Base-by-base conservation (phyloP, 1,140 invertebrate genomes). In the Yoshiicerus persimilis region DNA sequence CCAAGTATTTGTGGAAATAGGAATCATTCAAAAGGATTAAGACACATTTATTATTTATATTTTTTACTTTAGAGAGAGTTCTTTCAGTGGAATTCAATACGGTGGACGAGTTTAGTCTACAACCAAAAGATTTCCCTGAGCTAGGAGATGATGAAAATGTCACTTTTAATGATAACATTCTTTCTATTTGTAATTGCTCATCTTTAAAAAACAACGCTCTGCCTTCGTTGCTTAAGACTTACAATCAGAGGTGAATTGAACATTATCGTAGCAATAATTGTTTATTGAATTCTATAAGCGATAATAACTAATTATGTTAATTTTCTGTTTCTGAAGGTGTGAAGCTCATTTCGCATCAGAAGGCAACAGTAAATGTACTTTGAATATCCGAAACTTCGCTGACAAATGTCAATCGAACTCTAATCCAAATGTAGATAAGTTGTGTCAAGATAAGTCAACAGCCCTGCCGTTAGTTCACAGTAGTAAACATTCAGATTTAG, bases 31-130 rank as follows among this genome's bases (percentile, higher is more conserved):
- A n/a, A n/a, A n/a, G n/a, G n/a, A n/a, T n/a, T n/a, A n/a, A n/a
- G n/a, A n/a, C n/a, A n/a, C n/a, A n/a, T n/a, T n/a, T n/a, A n/a
- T n/a, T n/a, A n/a, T 47, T 47, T 77, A 2, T 13, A 32, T 77
- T n/a, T 11, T 32, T 0, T 34, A 36, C 6, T 16, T 77, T n/a
- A 84, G 41, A 84, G 11, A 41, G 41, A 84, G 41, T 47, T 47
- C 56, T 47, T 32, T 41, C 83, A 9, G 39, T 84, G 25, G 83
- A 84, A 84, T 84, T 84, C 83, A 84, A 84, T 27, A 84, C 83
- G 5, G 41, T 84, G 13, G 83, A 84, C 38, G 0, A 38, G 4
- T 27, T 47, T 27, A 11, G 10, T 1, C 30, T 84, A 0, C n/a
- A 30, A 30, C 13, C 38, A 32, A 8, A 41, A 2, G 83, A 84